Evolutionary conservation across 2,888 invertebrate species (phyloP), one percentile per base, ranked within the genome.

Genomic region (Apeira syringaria): DNA sequence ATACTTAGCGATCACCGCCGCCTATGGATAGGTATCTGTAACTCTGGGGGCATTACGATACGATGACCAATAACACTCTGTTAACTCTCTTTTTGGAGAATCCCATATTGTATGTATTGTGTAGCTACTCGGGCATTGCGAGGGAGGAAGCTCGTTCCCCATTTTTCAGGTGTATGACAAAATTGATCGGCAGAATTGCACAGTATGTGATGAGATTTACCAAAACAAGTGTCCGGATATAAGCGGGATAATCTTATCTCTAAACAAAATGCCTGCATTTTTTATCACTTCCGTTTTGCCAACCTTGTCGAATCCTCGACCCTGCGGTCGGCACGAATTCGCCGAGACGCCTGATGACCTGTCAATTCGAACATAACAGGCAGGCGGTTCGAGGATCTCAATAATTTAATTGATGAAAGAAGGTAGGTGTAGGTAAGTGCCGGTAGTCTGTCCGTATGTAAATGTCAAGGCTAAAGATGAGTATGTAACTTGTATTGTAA

Each of bases 241-340:
- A n/a, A n/a, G 5, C 15, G 20, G 30, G 25, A 30, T 20, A 4
- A 7, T 9, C 17, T 2, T 29, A 30, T 35, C 45, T 31, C 39
- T 35, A 44, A 26, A 13, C 26, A 7, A 7, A 20, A 18, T 24
- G 11, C 25, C 13, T 2, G 34, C 20, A 20, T 7, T 7, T 7
- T 20, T 7, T 20, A 5, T 2, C 8, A 24, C 39, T 46, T 46
- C 45, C 45, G 45, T 18, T 39, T 15, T 12, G 18, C 7, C 45
- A 31, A 32, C 45, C 45, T 46, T 31, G 39, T 15, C 12, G 13
- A 17, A 18, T 20, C 17, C 45, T 40, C 38, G 45, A 46, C 45
- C 39, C 12, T 27, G 39, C 3, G 10, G n/a, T 24, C 9, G 13
- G 39, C 39, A 35, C 39, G 45, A 27, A 31, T 24, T 36, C 13